Evolutionary conservation across 2,888 invertebrate species (phyloP).

Genomic region (Ditylenchus weischeri): DNA sequence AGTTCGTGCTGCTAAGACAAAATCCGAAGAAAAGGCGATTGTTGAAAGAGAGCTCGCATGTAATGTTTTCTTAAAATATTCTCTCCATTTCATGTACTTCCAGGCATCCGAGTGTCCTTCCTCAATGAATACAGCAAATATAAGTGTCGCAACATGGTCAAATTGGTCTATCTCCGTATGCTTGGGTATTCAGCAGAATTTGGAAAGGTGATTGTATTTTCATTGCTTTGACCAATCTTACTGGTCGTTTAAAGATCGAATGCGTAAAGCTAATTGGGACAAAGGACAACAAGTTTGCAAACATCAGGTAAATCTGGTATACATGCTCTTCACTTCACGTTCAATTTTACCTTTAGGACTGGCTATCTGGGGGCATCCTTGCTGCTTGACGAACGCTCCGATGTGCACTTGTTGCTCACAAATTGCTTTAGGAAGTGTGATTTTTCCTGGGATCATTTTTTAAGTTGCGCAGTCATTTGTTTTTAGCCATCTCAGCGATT

Average conservation of each 20-base stretch:
- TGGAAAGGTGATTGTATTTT: slow-evolving; percentile 69
- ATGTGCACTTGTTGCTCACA: slow-evolving; percentile 95
- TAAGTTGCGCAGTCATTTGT: not conserved
- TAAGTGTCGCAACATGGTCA: slow-evolving; percentile 98
- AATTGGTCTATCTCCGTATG: slow-evolving; percentile 98
- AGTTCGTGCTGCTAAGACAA: slow-evolving; percentile 95
- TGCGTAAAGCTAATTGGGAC: slow-evolving; percentile 92
- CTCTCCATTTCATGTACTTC: no score
- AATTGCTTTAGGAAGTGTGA: slow-evolving; percentile 96
- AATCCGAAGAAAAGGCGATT: slow-evolving; percentile 94
- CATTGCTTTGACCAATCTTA: no score
- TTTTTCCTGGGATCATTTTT: no score
- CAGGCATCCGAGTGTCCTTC: slow-evolving; percentile 83
- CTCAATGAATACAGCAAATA: slow-evolving; percentile 97
- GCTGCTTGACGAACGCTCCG: slow-evolving; percentile 92
- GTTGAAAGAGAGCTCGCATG: slow-evolving; percentile 99
- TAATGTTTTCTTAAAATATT: slow-evolving; percentile 23
- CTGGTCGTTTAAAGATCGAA: slow-evolving; percentile 70
- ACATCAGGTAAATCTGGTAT: slow-evolving; percentile 67
- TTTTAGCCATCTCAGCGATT: slow-evolving; percentile 89
- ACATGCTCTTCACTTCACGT: no score
- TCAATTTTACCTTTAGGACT: slow-evolving; percentile 70
- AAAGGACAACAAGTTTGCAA: slow-evolving; percentile 86
- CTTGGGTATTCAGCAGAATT: slow-evolving; percentile 99
- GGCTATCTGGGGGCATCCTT: slow-evolving; percentile 99